Evolutionary conservation across 1,140 invertebrate species (phyloP).

Genomic region (Sycobia sp.): DNA sequence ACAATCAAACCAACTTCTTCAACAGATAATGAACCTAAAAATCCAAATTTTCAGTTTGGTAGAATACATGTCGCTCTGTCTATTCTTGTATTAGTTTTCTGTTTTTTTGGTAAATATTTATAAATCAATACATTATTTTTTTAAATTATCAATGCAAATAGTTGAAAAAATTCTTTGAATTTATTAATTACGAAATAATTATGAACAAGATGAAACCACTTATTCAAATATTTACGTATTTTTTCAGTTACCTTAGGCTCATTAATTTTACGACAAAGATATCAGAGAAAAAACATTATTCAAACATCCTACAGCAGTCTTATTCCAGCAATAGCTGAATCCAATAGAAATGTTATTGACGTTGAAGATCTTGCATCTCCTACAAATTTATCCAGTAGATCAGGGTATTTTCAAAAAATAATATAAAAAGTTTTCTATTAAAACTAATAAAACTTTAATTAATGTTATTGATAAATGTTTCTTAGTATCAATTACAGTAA

Average conservation of each 20-base stretch:
- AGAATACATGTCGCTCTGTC: conserved; percentile 72
- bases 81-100: conserved; percentile 69
- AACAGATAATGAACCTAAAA: conserved; percentile 63
- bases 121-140: conserved; percentile 5
- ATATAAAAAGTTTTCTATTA: conserved; percentile 3
- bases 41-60: conserved; percentile 84
- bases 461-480: conserved; percentile 12
- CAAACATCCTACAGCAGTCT: conserved; percentile 48
- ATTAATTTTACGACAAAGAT: conserved; percentile 77
- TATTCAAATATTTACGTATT: conserved; percentile 32
- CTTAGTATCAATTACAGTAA: conserved; percentile 44
- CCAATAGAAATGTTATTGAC: conserved; percentile 63
- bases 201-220: conserved; percentile 14
- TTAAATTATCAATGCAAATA: conserved; percentile 20
- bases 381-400: conserved; percentile 22
- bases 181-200: neutral
- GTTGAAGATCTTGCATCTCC: conserved; percentile 73
- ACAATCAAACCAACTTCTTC: conserved; percentile 40
- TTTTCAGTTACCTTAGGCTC: conserved; percentile 72
- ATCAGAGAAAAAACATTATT: conserved; percentile 57
- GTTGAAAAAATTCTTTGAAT: neutral
- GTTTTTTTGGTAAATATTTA: conserved; percentile 68
- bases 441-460: conserved; percentile 1
- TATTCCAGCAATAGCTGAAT: conserved; percentile 43
- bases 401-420: conserved; percentile 37